These are phyloP conservation scores for Festucalex cinctus DNA, from an alignment of 2,113 vertebrate species.

Conservation along the genomic window DNA sequence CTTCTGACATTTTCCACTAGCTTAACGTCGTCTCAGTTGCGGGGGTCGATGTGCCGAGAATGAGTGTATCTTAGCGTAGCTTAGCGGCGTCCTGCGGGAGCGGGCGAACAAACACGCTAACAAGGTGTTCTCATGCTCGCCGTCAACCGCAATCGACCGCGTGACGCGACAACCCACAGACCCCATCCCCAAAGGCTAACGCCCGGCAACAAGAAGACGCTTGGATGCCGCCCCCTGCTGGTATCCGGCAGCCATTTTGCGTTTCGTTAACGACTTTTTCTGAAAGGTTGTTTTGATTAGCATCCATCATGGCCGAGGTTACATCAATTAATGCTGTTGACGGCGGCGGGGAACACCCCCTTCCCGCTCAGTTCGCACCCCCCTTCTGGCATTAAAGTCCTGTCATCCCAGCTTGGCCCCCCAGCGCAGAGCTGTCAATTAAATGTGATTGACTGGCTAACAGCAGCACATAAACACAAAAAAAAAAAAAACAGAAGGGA, in stretches of 20 bases:
- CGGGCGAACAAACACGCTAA: conserved; percentile 46
- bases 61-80: conserved; percentile 1
- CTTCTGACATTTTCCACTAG: not conserved
- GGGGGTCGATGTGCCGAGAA: not conserved
- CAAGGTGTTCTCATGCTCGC: conserved; percentile 49
- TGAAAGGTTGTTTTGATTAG: conserved; percentile 85
- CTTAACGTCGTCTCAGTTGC: not conserved
- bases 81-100: not conserved
- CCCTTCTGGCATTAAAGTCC: conserved; percentile 87
- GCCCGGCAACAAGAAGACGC: not conserved
- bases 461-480: conserved; percentile 94
- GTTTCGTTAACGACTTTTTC: conserved; percentile 60
- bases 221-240: not conserved
- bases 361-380: conserved; percentile 67
- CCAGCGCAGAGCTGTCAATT: conserved; percentile 99
- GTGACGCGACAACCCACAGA: not conserved
- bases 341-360: conserved; percentile 75
- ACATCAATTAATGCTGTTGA: conserved; percentile 95
- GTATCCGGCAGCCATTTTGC: not conserved
- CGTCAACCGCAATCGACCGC: conserved; percentile 34
- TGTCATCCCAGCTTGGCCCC: conserved; percentile 86
- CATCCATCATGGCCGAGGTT: conserved; percentile 91
- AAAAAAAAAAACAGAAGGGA: conserved; percentile 99
- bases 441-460: conserved; percentile 99
- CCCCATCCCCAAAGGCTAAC: conserved; percentile 49